A percentile compares a stretch with the other conserved stretches of the same genome.
Conservation (phyloP, 2,113 vertebrate genomes). For the Dendrocopos noguchii region DNA sequence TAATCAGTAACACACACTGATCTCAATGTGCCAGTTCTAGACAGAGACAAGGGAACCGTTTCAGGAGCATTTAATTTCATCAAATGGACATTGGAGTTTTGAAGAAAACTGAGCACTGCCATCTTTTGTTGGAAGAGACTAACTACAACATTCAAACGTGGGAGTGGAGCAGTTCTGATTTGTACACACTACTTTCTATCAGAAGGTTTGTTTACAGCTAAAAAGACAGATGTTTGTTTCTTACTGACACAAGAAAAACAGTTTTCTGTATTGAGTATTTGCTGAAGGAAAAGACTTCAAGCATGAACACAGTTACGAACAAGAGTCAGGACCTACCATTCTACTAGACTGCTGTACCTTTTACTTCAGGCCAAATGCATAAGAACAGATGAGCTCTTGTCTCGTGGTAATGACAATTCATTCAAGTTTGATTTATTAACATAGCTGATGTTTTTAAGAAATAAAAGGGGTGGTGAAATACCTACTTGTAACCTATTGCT, state of each 20-base stretch:
- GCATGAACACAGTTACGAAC: background rate
- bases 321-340: background rate
- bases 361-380: background rate
- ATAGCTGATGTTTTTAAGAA: background rate
- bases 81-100: background rate
- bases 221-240: background rate
- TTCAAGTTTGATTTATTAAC: background rate
- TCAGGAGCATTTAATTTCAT: background rate
- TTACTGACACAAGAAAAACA: background rate
- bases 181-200: background rate
- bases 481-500: background rate
- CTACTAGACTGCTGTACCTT: background rate
- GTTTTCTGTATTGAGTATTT: background rate
- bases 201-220: background rate
- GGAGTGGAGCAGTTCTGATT: background rate
- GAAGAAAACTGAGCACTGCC: conserved; percentile 62
- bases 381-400: too few relatives aligned
- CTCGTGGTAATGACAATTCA: background rate
- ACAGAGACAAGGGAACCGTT: background rate
- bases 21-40: background rate
- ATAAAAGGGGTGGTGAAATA: too few relatives aligned
- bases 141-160: conserved; percentile 1
- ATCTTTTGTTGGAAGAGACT: conserved; percentile 50
- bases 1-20: background rate
- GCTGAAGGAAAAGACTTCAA: background rate